Evolutionary conservation across 2,888 invertebrate genomes (phyloP), one percentile per base, ranked within the genome.

Genomic region (Anthophora plumipes): DNA sequence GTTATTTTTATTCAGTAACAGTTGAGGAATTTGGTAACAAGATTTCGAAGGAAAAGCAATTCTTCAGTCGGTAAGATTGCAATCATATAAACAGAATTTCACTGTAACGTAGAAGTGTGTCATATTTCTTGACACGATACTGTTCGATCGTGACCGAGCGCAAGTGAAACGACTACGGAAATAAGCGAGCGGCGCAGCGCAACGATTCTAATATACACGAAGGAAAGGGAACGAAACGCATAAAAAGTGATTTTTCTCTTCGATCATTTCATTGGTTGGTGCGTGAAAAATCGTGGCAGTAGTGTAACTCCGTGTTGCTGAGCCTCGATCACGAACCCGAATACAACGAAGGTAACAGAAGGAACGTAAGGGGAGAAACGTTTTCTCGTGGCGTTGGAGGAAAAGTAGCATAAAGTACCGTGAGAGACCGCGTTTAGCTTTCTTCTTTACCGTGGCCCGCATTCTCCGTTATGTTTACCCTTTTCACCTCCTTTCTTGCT

Each of bases 331-430:
- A 72, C 43, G 43, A 64, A 11, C 43, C 59, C 50, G 4, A 48
- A 57, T n/a, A 12, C 41, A 43, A 12, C 14, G 37, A 43, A 63
- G 22, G 14, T 31, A 41, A 43, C 20, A 43, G 31, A 54, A 2
- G n/a, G 46, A 39, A 55, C 3, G 25, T 9, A 22, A 41, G 43
- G 43, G 20, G 55, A 59, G n/a, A 5, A 20, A 43, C 9, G 60
- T 72, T 73, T 77, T 55, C 68, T 74, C 59, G 57, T 39, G 37
- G 75, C 14, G 22, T 4, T 48, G 11, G 59, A 22, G 63, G 72
- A 63, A 88, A 88, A 86, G 87, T 88, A 85, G 87, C 85, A 85
- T 86, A 84, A 87, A 84, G 82, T 77, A 84, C 77, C 52, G 59
- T 59, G 57, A 68, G 60, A 60, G 78, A 63, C 59, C 43, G 57